These are phyloP conservation scores for Himalopsyche japonica DNA, from an alignment of 2,888 invertebrate genomes.

Conservation along the genomic window DNA sequence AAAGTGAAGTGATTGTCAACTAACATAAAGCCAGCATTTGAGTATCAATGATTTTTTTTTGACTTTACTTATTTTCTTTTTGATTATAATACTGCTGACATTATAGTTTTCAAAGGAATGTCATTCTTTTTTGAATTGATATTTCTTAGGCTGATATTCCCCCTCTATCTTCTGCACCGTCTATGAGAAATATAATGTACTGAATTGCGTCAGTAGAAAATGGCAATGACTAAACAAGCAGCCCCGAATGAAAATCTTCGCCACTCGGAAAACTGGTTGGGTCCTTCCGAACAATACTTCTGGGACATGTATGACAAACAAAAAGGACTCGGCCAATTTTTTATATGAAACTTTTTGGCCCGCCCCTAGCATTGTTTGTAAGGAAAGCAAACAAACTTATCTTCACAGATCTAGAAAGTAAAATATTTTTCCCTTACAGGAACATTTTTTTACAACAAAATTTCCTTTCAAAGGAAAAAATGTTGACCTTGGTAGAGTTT, in stretches of 20 bases:
- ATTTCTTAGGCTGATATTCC: too few relatives aligned
- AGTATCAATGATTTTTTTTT: too few relatives aligned
- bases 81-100: too few relatives aligned
- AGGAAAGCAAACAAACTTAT: background rate
- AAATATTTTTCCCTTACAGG: background rate
- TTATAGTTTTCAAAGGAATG: too few relatives aligned
- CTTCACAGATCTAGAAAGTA: background rate
- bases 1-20: too few relatives aligned
- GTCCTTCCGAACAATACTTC: constrained; percentile 33
- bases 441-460: background rate
- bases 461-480: background rate
- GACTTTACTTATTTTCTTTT: too few relatives aligned
- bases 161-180: too few relatives aligned
- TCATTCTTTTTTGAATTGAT: too few relatives aligned
- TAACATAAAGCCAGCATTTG: too few relatives aligned
- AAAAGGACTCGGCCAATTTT: constrained; percentile 31
- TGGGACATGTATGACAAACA: constrained; percentile 29
- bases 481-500: background rate
- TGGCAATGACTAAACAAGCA: background rate
- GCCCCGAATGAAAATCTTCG: background rate
- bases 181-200: background rate
- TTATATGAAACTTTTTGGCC: constrained; percentile 34
- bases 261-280: background rate
- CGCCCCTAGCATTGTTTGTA: background rate
- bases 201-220: background rate